phyloP scores from a whole-genome alignment of 1,140 invertebrate species.

The Drosophila melanica region DNA sequence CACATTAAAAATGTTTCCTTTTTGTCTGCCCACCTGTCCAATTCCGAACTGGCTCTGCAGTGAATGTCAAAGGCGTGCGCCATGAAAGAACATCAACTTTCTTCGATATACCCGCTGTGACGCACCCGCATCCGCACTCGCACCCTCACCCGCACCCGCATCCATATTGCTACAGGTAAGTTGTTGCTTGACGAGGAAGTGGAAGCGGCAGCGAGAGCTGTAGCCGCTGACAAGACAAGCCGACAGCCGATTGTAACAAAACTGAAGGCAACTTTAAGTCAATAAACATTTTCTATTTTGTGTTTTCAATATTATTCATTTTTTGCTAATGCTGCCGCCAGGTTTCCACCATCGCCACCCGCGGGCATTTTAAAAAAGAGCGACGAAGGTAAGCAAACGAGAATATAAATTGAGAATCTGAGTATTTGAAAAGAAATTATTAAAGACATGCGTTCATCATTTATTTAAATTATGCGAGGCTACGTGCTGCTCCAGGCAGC shows the following conservation, averaged over 20 bases:
- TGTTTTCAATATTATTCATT: conserved; percentile 53
- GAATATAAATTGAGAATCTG: background rate
- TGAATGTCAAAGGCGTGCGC: conserved; percentile 83
- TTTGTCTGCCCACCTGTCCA: conserved; percentile 20
- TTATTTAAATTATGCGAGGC: conserved; percentile 71
- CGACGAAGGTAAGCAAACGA: conserved; percentile 81
- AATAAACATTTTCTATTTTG: conserved; percentile 49
- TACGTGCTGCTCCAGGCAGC: conserved; percentile 23
- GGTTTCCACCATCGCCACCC: conserved; percentile 81
- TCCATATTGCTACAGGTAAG: conserved; percentile 79
- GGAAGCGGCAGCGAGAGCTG: conserved; percentile 14
- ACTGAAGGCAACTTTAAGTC: conserved; percentile 64
- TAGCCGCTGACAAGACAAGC: conserved; percentile 59
- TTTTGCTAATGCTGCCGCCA: conserved; percentile 58
- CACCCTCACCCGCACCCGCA: conserved; percentile 60
- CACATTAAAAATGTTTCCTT: conserved; percentile 53
- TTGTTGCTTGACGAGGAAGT: conserved; percentile 7
- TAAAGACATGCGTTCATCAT: conserved; percentile 70
- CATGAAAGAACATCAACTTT: conserved; percentile 84
- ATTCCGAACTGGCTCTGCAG: conserved; percentile 50
- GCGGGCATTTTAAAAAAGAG: conserved; percentile 81
- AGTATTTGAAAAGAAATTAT: conserved; percentile 54
- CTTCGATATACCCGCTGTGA: conserved; percentile 84
- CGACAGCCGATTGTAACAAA: conserved; percentile 7
- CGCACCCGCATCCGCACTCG: conserved; percentile 74